These are phyloP conservation scores for Cataglyphis livida DNA, from an alignment of 2,888 invertebrate species.

Conservation along the genomic window DNA sequence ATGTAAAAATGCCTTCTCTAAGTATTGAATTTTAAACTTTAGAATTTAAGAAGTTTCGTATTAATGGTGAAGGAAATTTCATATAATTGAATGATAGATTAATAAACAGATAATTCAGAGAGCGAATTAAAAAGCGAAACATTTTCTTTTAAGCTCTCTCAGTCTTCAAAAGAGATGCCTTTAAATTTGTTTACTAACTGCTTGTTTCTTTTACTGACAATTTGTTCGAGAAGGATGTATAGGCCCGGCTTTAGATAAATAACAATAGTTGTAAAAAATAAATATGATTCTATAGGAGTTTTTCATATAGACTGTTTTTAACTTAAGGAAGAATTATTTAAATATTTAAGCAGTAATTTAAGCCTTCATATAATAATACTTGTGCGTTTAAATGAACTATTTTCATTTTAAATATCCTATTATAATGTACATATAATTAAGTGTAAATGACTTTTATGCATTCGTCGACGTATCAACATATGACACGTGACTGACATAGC, in stretches of 20 bases:
- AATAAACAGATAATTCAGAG: neutral
- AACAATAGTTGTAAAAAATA: slow-evolving; percentile 51
- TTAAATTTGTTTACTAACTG: neutral
- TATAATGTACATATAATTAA: slow-evolving; percentile 65
- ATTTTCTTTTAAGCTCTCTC: neutral
- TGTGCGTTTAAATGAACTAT: slow-evolving; percentile 15
- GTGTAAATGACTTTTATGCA: slow-evolving; percentile 48
- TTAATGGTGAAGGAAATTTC: slow-evolving; percentile 2
- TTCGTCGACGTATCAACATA: slow-evolving; percentile 51
- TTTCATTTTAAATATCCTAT: neutral
- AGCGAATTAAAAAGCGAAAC: neutral
- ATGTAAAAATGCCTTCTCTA: slow-evolving; percentile 10
- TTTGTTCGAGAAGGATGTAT: slow-evolving; percentile 1
- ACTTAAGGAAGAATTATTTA: slow-evolving; percentile 70
- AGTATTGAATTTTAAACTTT: slow-evolving; percentile 12
- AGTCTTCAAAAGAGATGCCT: neutral
- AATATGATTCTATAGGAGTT: slow-evolving; percentile 50
- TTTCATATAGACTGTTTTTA: slow-evolving; percentile 69
- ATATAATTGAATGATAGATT: slow-evolving; percentile 1
- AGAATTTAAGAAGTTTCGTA: slow-evolving; percentile 21
- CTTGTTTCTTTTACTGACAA: neutral
- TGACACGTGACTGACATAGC: slow-evolving; percentile 80
- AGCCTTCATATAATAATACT: slow-evolving; percentile 53
- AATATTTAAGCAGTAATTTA: slow-evolving; percentile 46
- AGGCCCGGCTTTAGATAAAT: slow-evolving; percentile 26